A percentile compares a stretch with the other conserved stretches of the same genome.
Conservation (phyloP, 2,113 vertebrate genomes). For the Onychorhynchus coronatus region DNA sequence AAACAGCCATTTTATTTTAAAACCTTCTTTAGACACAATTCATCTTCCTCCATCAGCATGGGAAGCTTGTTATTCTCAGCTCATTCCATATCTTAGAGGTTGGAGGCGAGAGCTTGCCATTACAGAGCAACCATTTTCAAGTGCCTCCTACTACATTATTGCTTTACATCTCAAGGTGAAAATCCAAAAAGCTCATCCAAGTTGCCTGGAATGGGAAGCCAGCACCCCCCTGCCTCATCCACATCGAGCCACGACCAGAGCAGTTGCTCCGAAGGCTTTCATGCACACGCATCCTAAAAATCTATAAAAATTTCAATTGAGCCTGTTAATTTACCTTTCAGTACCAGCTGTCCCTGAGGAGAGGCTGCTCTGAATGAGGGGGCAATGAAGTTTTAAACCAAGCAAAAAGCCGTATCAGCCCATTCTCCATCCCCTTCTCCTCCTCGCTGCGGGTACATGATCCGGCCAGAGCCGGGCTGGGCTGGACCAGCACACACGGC, state of each 20-base stretch:
- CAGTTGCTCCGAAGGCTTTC: neutral
- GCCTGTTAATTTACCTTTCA: neutral
- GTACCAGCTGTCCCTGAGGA: neutral
- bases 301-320: neutral
- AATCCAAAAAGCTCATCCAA: neutral
- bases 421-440: neutral
- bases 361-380: neutral
- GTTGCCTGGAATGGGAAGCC: neutral
- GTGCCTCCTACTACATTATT: neutral
- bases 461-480: fast-evolving
- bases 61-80: neutral
- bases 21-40: neutral
- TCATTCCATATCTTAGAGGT: neutral
- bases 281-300: neutral
- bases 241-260: fast-evolving
- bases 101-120: fast-evolving
- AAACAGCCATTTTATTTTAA: neutral
- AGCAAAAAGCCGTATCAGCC: neutral
- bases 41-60: neutral
- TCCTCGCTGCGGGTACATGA: fast-evolving
- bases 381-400: neutral
- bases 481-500: neutral
- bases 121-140: neutral
- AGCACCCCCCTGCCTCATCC: neutral
- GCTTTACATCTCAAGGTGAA: neutral